These are phyloP conservation scores for Odontothrips loti DNA, from an alignment of 2,888 invertebrate species.

Conservation along the genomic window DNA sequence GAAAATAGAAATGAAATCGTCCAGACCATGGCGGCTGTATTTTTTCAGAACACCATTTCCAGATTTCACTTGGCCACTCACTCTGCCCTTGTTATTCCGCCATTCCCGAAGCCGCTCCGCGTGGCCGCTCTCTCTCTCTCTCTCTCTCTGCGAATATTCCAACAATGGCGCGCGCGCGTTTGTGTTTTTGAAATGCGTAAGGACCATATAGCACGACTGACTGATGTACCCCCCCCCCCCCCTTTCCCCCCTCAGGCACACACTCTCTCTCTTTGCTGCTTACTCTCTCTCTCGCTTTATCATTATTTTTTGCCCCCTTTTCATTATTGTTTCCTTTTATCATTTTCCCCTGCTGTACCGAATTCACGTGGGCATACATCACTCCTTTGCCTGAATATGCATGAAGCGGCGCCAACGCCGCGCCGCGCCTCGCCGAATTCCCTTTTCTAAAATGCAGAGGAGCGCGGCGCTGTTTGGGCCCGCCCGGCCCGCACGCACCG, in stretches of 20 bases:
- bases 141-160: not conserved
- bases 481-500: not conserved
- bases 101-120: too few species aligned
- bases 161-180: not conserved
- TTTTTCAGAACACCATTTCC: too few species aligned
- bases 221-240: too few species aligned
- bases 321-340: not conserved
- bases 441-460: constrained; percentile 19
- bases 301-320: not conserved
- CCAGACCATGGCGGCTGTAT: too few species aligned
- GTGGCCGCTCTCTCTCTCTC: too few species aligned
- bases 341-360: not conserved
- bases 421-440: not conserved
- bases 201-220: too few species aligned
- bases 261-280: not conserved
- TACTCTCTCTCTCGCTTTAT: not conserved
- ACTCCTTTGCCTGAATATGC: constrained; percentile 22
- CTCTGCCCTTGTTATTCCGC: too few species aligned
- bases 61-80: too few species aligned
- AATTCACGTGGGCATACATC: constrained; percentile 19
- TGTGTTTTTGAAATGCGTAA: not conserved
- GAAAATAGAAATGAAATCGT: too few species aligned
- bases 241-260: too few species aligned
- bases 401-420: not conserved
- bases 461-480: not conserved